These are phyloP conservation scores for Papilio polytes DNA, from an alignment of 1,140 invertebrate genomes.

Conservation along the genomic window DNA sequence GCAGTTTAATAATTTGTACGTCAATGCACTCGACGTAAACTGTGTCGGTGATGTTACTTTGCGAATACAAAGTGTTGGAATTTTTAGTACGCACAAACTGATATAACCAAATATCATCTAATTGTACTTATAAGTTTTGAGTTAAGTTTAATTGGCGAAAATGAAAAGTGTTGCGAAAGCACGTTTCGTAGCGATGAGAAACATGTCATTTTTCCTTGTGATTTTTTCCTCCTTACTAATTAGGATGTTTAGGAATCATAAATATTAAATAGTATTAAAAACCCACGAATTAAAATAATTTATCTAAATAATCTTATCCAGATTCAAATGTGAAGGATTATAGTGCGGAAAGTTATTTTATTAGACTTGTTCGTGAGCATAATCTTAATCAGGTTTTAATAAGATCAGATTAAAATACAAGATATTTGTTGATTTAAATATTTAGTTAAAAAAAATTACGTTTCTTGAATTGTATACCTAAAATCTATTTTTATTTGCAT, in stretches of 20 bases:
- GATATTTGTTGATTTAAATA: background rate
- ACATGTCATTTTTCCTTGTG: background rate
- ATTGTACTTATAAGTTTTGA: too few relatives aligned
- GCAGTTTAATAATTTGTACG: slow-evolving; percentile 51
- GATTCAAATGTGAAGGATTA: slow-evolving; percentile 10
- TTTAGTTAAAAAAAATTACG: background rate
- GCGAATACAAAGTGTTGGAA: slow-evolving; percentile 45
- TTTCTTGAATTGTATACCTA: too few relatives aligned
- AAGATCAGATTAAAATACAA: background rate
- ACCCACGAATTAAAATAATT: background rate
- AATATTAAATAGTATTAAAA: background rate
- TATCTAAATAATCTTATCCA: slow-evolving; percentile 15
- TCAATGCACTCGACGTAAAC: slow-evolving; percentile 50
- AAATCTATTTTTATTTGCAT: too few relatives aligned
- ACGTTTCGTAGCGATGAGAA: too few relatives aligned
- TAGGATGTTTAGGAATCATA: background rate
- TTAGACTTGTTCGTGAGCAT: slow-evolving; percentile 1
- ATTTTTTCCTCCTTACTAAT: too few relatives aligned
- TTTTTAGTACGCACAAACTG: slow-evolving; percentile 33
- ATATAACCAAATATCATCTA: too few relatives aligned
- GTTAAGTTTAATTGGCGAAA: too few relatives aligned
- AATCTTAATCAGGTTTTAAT: slow-evolving; percentile 13
- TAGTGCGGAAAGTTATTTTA: background rate
- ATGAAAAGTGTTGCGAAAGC: too few relatives aligned
- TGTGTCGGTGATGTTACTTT: slow-evolving; percentile 44